These are phyloP conservation scores for Natrix natrix DNA, from an alignment of 2,797 vertebrate genomes.

Conservation along the genomic window DNA sequence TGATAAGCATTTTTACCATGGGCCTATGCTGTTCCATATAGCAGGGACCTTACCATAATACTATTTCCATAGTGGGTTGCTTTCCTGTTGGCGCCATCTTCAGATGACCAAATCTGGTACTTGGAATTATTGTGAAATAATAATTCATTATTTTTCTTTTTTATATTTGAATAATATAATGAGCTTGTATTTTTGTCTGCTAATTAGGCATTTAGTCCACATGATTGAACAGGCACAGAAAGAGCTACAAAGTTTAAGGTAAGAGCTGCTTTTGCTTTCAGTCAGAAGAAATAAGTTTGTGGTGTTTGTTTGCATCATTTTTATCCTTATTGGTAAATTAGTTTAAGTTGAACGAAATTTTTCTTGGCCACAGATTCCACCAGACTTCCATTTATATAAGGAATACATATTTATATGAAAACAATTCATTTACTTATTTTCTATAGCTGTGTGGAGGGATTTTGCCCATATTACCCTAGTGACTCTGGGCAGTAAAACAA, in stretches of 20 bases:
- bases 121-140: background rate
- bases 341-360: background rate
- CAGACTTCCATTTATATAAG: background rate
- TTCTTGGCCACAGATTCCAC: background rate
- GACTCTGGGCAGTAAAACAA: background rate
- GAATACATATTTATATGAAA: background rate
- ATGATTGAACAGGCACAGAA: constrained; percentile 98
- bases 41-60: background rate
- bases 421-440: background rate
- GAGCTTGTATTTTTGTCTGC: constrained; percentile 22
- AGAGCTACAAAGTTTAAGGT: constrained; percentile 94
- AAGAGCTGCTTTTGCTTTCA: constrained; percentile 4
- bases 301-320: background rate
- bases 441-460: background rate
- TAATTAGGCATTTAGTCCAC: constrained; percentile 86
- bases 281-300: background rate
- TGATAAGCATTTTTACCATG: background rate
- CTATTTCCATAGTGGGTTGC: background rate
- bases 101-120: background rate
- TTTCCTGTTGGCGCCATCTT: background rate
- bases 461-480: background rate
- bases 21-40: background rate
- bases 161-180: background rate
- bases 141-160: background rate
- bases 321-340: background rate